Percentiles rank a stretch among this genome's conserved stretches.
Conservation (phyloP, 2,888 invertebrate species). For the Cheilosia urbana region DNA sequence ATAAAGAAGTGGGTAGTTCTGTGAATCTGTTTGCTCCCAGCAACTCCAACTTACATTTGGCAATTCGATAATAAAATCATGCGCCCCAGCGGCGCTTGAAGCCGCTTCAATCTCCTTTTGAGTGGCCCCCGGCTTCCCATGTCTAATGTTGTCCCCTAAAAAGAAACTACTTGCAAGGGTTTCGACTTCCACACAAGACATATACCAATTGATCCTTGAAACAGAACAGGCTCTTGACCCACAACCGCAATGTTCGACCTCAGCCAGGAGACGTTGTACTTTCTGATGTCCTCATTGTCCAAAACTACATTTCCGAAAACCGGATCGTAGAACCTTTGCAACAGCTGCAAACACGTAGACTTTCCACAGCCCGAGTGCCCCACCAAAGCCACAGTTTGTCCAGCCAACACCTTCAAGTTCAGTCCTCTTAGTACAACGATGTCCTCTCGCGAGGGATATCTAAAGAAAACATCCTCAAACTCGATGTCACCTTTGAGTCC, state of each 20-base stretch:
- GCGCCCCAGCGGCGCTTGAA: slow-evolving; percentile 89
- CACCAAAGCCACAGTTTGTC: slow-evolving; percentile 89
- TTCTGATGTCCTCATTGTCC: slow-evolving; percentile 87
- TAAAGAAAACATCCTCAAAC: slow-evolving; percentile 88
- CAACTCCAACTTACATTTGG: slow-evolving; percentile 85
- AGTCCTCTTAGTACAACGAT: slow-evolving; percentile 88
- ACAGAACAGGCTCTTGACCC: slow-evolving; percentile 93
- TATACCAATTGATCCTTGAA: slow-evolving; percentile 89
- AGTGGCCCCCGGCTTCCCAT: slow-evolving; percentile 89
- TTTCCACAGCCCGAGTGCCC: slow-evolving; percentile 92
- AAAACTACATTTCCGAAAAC: slow-evolving; percentile 85
- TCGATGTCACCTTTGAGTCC: slow-evolving; percentile 87
- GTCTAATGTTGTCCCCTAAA: slow-evolving; percentile 86
- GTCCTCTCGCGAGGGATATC: slow-evolving; percentile 90
- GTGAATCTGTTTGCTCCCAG: no score
- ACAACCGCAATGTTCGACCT: slow-evolving; percentile 92
- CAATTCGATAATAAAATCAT: slow-evolving; percentile 89
- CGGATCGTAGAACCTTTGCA: slow-evolving; percentile 88
- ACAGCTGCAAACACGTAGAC: slow-evolving; percentile 91
- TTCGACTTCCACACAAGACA: no score
- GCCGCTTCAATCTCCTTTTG: slow-evolving; percentile 88
- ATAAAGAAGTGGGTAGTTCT: not conserved
- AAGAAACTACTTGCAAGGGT: no score
- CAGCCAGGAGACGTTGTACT: slow-evolving; percentile 89
- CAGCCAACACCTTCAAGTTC: slow-evolving; percentile 86